Evolutionary conservation across 37 sponge, comb jelly and placozoan genomes (phyloP).

Genomic region (Theonella swinhoei): DNA sequence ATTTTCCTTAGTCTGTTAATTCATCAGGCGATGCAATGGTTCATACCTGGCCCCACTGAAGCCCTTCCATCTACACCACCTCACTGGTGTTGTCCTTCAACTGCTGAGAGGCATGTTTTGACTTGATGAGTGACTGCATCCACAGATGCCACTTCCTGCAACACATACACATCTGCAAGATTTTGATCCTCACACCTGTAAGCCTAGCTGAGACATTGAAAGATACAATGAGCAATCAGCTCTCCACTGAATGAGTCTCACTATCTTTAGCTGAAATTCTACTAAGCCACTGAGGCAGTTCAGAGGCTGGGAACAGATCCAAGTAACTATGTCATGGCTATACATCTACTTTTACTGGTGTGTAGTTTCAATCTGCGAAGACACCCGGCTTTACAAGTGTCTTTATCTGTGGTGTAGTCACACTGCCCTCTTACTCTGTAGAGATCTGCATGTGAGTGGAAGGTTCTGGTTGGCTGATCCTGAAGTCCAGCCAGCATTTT

Average conservation of each 20-base stretch:
- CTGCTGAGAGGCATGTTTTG: conserved; percentile 34
- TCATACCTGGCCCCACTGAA: conserved; percentile 88
- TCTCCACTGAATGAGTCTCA: no score
- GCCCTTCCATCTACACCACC: conserved; percentile 80
- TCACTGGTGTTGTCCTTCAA: conserved; percentile 78
- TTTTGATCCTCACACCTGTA: conserved; percentile 78
- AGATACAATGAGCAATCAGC: no score
- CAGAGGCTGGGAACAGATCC: no score
- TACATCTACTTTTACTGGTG: no score
- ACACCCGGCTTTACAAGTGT: no score
- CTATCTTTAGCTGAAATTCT: no score
- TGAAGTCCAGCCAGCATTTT: conserved; percentile 69
- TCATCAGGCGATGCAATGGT: background rate
- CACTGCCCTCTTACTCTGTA: conserved; percentile 53
- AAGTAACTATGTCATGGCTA: no score
- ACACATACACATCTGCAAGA: conserved; percentile 14
- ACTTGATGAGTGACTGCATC: conserved; percentile 13
- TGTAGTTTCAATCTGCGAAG: no score
- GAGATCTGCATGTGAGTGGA: conserved; percentile 62
- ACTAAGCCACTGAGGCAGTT: background rate
- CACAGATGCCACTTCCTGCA: conserved; percentile 53
- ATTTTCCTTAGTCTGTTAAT: background rate
- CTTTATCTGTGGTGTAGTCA: background rate
- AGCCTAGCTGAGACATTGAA: no score
- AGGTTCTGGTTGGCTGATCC: conserved; percentile 26